These are phyloP conservation scores for Drosophila tani DNA, from an alignment of 1,140 invertebrate genomes.

Conservation along the genomic window DNA sequence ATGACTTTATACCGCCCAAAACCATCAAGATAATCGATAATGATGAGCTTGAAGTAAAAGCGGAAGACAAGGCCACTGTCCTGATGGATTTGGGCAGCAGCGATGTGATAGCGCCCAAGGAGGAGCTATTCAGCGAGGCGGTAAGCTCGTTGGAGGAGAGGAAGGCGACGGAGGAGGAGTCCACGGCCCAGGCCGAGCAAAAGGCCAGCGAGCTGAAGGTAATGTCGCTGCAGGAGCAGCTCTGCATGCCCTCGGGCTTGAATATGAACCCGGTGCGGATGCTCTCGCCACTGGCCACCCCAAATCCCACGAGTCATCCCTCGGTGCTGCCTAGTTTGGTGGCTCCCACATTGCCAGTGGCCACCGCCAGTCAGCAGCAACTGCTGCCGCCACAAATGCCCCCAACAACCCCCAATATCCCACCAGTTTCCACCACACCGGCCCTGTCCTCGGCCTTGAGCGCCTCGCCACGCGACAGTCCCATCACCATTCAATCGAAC, in stretches of 20 bases:
- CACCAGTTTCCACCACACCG: slow-evolving; percentile 37
- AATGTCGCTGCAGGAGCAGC: slow-evolving; percentile 81
- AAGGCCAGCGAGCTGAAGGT: slow-evolving; percentile 80
- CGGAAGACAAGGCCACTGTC: slow-evolving; percentile 35
- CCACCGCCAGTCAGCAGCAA: slow-evolving; percentile 34
- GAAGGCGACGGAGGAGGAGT: slow-evolving; percentile 65
- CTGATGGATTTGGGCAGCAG: slow-evolving; percentile 18
- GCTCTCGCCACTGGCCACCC: slow-evolving; percentile 75
- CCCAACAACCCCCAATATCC: slow-evolving; percentile 6
- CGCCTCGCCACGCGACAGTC: slow-evolving; percentile 77
- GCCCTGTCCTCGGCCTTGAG: slow-evolving; percentile 26
- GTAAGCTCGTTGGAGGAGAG: slow-evolving; percentile 54
- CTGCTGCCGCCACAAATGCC: slow-evolving; percentile 38
- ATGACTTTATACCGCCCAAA: slow-evolving; percentile 82
- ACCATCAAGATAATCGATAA: slow-evolving; percentile 80
- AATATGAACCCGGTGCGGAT: slow-evolving; percentile 85
- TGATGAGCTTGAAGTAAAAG: slow-evolving; percentile 64
- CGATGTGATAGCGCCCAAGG: slow-evolving; percentile 62
- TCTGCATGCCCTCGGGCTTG: slow-evolving; percentile 81
- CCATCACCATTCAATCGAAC: slow-evolving; percentile 80
- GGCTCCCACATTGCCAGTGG: slow-evolving; percentile 33
- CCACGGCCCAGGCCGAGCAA: slow-evolving; percentile 63
- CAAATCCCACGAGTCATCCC: slow-evolving; percentile 68
- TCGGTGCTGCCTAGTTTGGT: slow-evolving; percentile 45
- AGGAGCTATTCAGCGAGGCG: slow-evolving; percentile 48